A percentile compares a stretch with the other conserved stretches of the same genome.
phyloP scores from a whole-genome alignment of 2,113 vertebrate genomes.

The Ivindomyrus marchei region DNA sequence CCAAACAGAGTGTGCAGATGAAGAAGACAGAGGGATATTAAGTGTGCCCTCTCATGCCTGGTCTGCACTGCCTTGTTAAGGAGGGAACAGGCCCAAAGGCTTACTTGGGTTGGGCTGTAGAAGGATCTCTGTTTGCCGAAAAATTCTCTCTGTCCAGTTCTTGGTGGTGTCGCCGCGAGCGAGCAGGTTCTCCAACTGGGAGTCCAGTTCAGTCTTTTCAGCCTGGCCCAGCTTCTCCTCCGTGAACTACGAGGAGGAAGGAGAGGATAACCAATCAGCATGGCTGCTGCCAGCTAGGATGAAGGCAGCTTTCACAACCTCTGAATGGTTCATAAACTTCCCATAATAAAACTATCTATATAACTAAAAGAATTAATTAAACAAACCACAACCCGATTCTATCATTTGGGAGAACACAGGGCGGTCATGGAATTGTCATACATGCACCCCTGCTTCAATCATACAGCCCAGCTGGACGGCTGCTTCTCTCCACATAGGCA shows the following conservation, averaged over 20 bases:
- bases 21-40: neutral
- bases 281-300: neutral
- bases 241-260: slow-evolving; percentile 69
- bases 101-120: slow-evolving; percentile 93
- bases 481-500: neutral
- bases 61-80: neutral
- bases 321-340: neutral
- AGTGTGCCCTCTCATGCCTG: neutral
- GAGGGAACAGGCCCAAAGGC: slow-evolving; percentile 26
- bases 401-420: neutral
- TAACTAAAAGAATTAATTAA: neutral
- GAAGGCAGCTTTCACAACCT: neutral
- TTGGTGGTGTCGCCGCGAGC: slow-evolving; percentile 84
- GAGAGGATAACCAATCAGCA: neutral
- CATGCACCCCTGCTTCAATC: neutral
- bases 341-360: neutral
- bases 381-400: neutral
- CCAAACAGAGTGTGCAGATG: neutral
- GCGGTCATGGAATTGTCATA: neutral
- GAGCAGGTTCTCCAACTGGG: slow-evolving; percentile 84
- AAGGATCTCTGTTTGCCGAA: slow-evolving; percentile 81
- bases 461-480: neutral
- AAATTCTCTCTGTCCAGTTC: slow-evolving; percentile 90
- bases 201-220: slow-evolving; percentile 86
- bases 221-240: slow-evolving; percentile 91